Conservation (phyloP, 2,797 vertebrate genomes). For the Mastacembelus armatus region DNA sequence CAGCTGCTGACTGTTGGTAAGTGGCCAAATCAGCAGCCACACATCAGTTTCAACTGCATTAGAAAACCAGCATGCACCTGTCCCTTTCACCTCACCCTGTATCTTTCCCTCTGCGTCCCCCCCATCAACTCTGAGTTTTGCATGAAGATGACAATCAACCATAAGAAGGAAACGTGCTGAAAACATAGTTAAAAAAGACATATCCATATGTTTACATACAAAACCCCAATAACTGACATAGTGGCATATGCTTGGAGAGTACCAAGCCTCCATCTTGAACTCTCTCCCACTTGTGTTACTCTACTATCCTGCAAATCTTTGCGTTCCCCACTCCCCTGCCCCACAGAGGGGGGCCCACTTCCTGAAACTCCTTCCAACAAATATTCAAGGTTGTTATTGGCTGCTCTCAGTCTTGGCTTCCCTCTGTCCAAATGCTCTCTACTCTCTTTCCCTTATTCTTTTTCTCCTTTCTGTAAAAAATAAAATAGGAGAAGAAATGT, state of each 20-base stretch:
- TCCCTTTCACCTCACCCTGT: not conserved
- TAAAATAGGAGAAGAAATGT: slow-evolving; percentile 41
- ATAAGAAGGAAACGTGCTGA: slow-evolving; percentile 2
- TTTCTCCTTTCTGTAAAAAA: slow-evolving; percentile 20
- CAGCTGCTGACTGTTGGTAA: not conserved
- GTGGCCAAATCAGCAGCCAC: not conserved
- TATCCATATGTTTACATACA: not conserved
- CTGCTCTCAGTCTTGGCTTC: slow-evolving; percentile 31
- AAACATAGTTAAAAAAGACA: not conserved
- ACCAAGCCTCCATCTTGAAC: not conserved
- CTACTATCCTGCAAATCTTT: not conserved
- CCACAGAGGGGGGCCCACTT: slow-evolving; percentile 33
- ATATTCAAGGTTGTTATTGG: slow-evolving; percentile 49
- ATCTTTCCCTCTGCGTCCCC: not conserved
- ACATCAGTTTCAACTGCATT: not conserved
- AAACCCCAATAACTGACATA: not conserved
- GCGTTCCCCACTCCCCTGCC: slow-evolving; percentile 3
- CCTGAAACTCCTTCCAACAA: slow-evolving; percentile 45
- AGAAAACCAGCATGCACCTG: not conserved
- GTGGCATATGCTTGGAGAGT: not conserved
- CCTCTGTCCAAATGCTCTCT: slow-evolving; percentile 19
- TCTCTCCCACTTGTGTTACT: slow-evolving; percentile 1
- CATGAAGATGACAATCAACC: too few species aligned
- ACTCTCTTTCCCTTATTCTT: slow-evolving; percentile 14
- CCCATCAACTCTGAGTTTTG: too few species aligned